phyloP scores from a whole-genome alignment of 2,113 vertebrate species.

The Ornithorhynchus anatinus region DNA sequence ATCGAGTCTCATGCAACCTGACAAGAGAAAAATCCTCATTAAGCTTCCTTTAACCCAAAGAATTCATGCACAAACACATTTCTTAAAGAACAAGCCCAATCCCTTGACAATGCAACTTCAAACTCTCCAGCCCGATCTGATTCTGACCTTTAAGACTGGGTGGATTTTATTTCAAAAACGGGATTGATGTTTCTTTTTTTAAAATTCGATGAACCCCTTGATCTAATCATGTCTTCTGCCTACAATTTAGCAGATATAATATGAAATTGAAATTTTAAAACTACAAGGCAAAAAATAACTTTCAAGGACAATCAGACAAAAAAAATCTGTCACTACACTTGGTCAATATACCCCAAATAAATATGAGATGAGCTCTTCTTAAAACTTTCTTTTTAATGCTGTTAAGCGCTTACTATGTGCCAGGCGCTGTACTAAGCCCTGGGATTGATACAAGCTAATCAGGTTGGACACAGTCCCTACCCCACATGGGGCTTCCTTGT shows the following conservation, averaged over 20 bases:
- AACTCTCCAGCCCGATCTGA: background rate
- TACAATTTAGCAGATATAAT: background rate
- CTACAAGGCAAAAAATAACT: background rate
- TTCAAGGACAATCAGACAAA: slow-evolving; percentile 1
- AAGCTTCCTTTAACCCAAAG: background rate
- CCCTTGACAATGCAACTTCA: background rate
- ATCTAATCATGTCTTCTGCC: background rate
- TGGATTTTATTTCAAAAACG: too few relatives aligned
- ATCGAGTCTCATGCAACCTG: slow-evolving; percentile 90
- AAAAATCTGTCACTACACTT: too few relatives aligned
- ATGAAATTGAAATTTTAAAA: background rate
- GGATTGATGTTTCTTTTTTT: slow-evolving; percentile 10
- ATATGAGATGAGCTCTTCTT: too few relatives aligned
- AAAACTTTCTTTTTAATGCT: too few relatives aligned
- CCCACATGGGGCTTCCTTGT: too few relatives aligned
- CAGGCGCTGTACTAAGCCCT: too few relatives aligned
- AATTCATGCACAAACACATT: background rate
- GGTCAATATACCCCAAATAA: too few relatives aligned
- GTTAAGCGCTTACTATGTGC: too few relatives aligned
- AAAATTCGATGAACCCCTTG: slow-evolving; percentile 3
- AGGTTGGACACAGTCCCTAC: too few relatives aligned
- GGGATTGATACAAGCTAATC: too few relatives aligned
- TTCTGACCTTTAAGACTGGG: too few relatives aligned
- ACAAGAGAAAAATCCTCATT: slow-evolving; percentile 27
- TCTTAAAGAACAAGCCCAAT: background rate